Evolutionary conservation across 2,797 vertebrate genomes (phyloP).

Genomic region (Megaceryle alcyon): DNA sequence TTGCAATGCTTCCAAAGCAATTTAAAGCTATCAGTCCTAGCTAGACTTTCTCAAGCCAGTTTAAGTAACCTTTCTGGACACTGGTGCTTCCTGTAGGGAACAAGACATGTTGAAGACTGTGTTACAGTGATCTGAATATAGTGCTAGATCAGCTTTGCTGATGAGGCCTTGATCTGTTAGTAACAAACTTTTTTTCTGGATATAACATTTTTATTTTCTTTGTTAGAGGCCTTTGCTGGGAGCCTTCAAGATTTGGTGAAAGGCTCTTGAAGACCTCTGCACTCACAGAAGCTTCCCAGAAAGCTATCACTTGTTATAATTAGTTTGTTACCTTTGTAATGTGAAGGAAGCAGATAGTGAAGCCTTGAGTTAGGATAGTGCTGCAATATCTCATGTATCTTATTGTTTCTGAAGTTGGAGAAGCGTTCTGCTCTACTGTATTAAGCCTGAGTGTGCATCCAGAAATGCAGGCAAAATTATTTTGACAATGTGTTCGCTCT

Average conservation of each 20-base stretch:
- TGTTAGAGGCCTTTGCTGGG: neutral
- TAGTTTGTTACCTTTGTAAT: neutral
- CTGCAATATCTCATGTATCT: neutral
- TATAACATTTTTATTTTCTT: neutral
- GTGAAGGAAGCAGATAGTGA: neutral
- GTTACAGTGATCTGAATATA: neutral
- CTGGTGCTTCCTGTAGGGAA: neutral
- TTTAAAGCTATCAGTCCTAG: neutral
- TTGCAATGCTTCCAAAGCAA: neutral
- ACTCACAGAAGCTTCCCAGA: neutral
- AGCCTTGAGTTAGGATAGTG: neutral
- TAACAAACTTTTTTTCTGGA: neutral
- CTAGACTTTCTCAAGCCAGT: neutral
- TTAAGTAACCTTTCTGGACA: neutral
- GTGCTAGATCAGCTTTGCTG: neutral
- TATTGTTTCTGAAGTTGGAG: neutral
- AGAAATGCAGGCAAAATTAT: constrained; percentile 5
- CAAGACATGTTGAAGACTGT: neutral
- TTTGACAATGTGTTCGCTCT: constrained; percentile 12
- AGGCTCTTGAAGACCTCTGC: neutral
- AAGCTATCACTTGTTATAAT: neutral
- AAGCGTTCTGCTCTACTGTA: neutral
- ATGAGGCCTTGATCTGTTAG: neutral
- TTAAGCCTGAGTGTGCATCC: neutral
- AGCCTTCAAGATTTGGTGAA: neutral